Evolutionary conservation across 2,888 invertebrate genomes (phyloP).

Genomic region (Callyntrura sp.): DNA sequence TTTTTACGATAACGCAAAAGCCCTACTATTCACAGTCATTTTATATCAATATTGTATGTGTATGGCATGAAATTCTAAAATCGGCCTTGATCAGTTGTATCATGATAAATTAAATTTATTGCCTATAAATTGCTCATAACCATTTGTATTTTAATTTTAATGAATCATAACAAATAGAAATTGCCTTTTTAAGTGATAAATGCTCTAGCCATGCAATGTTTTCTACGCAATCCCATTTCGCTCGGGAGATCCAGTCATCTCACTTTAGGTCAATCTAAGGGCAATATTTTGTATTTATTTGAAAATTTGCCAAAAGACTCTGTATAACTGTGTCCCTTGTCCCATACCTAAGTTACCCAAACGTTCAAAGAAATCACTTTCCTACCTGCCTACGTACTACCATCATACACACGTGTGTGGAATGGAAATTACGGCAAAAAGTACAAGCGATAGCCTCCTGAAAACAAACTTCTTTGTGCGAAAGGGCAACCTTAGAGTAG

Average conservation of each 20-base stretch:
- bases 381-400: background rate
- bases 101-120: constrained; percentile 12
- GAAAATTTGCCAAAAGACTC: constrained; percentile 2
- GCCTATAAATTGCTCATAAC: constrained; percentile 26
- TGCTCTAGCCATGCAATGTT: background rate
- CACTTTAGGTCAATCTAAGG: constrained; percentile 1
- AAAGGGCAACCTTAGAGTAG: too few relatives aligned
- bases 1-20: too few relatives aligned
- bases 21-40: too few relatives aligned
- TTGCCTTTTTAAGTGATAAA: background rate
- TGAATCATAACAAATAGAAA: constrained; percentile 6
- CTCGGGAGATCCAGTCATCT: constrained; percentile 23
- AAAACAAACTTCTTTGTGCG: too few relatives aligned
- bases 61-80: background rate
- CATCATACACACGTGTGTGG: background rate
- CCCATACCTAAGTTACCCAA: background rate
- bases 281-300: background rate
- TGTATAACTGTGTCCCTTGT: too few relatives aligned
- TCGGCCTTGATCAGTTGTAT: too few relatives aligned
- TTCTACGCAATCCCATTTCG: constrained; percentile 6
- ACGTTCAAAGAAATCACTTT: background rate
- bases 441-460: too few relatives aligned
- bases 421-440: too few relatives aligned
- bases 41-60: background rate
- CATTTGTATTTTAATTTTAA: constrained; percentile 36